Conservation (phyloP, 2,113 vertebrate species). For the Ifrita kowaldi region DNA sequence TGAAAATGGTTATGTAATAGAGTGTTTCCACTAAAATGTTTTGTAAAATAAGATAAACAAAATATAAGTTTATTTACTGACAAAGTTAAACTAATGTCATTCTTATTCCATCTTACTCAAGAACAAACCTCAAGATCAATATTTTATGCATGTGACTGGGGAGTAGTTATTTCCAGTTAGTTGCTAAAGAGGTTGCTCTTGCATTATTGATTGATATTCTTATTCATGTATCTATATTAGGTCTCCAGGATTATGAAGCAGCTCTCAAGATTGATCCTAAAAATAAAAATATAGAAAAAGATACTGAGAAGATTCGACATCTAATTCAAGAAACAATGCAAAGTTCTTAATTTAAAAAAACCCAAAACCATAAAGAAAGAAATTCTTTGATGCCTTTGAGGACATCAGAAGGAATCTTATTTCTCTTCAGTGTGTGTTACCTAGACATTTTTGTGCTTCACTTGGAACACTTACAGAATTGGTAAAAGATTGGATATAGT, state of each 20-base stretch:
- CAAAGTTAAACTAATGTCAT: not conserved
- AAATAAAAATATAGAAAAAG: conserved; percentile 76
- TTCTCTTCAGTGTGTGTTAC: not conserved
- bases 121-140: not conserved
- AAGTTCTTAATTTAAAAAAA: not conserved
- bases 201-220: not conserved
- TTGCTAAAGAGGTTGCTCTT: not conserved
- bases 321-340: conserved; percentile 77
- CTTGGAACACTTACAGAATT: not conserved
- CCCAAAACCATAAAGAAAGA: not conserved
- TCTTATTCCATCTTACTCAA: not conserved
- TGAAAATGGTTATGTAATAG: not conserved
- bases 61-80: not conserved
- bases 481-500: not conserved
- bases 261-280: conserved; percentile 86
- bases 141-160: not conserved
- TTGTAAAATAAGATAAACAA: not conserved
- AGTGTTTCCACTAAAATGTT: not conserved
- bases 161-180: not conserved
- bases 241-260: conserved; percentile 90
- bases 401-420: not conserved
- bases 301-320: conserved; percentile 82
- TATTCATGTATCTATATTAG: conserved; percentile 63
- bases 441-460: not conserved
- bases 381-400: not conserved